Evolutionary conservation across 2,888 invertebrate genomes (phyloP), one percentile per base, ranked within the genome.

Genomic region (Drosophila barbarae): DNA sequence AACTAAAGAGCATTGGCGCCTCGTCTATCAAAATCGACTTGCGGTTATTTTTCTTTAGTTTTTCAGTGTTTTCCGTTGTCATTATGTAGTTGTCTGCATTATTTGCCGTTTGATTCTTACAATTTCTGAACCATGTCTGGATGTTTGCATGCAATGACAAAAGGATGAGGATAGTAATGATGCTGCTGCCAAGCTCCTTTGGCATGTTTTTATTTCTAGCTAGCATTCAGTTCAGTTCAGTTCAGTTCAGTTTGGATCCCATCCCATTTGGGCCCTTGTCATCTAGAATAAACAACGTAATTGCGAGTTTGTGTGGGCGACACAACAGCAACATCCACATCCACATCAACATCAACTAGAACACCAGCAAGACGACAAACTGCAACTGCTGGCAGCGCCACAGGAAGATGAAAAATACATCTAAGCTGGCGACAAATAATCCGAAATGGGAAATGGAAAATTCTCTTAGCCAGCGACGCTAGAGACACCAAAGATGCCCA

Each of bases 241-340:
- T 30, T 46, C 30, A 12, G 46, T 46, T 73, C 23, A 59, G 56
- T 9, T 23, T 23, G n/a, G 41, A 7, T 30, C 39, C 46, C 60
- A 26, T 46, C 23, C 35, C 80, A 82, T 82, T 82, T 79, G 30
- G 74, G 71, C 73, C 72, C 72, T 82, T 78, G 77, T 78, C 85
- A 78, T 81, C 67, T 67, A 78, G 77, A 84, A 82, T 82, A 84
- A 82, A 86, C 86, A 82, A 72, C 85, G 79, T 82, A 82, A 82
- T 82, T 85, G 82, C 82, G 69, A 82, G 80, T 70, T 82, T 86
- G 86, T 75, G 82, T 84, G 80, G 82, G 85, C 86, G 82, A 76
- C 76, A 74, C 75, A 73, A 69, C 73, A 68, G 71, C 75, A 71
- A 68, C 76, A 65, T 36, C 35, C 34, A 64, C 44, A 65, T 41